phyloP scores from a whole-genome alignment of 1,140 invertebrate genomes.

The Hyphantria cunea region DNA sequence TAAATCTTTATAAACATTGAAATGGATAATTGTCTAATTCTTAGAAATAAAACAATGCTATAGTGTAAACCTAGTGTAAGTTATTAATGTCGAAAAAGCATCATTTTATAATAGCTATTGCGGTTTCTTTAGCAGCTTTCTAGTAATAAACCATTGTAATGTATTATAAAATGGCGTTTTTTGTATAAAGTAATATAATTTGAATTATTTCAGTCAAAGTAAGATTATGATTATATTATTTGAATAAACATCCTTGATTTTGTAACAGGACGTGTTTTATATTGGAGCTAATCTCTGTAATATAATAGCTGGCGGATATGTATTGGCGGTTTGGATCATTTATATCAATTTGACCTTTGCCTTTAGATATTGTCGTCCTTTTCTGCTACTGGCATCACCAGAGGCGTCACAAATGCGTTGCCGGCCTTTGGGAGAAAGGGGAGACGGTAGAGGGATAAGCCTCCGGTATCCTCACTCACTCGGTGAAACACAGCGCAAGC shows the following conservation, averaged over 20 bases:
- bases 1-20: not conserved
- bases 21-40: not conserved
- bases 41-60: not conserved
- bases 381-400: too few relatives aligned
- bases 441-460: too few relatives aligned
- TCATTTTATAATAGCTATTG: not conserved
- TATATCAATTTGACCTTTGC: too few relatives aligned
- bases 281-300: constrained; percentile 2
- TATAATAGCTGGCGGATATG: too few relatives aligned
- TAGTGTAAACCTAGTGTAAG: not conserved
- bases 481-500: too few relatives aligned
- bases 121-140: not conserved
- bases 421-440: too few relatives aligned
- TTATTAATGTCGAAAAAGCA: not conserved
- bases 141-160: not conserved
- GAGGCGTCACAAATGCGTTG: too few relatives aligned
- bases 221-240: constrained; percentile 7
- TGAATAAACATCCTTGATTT: constrained; percentile 16
- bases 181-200: not conserved
- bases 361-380: too few relatives aligned
- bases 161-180: constrained; percentile 3
- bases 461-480: too few relatives aligned
- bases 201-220: constrained; percentile 15
- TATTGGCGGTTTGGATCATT: too few relatives aligned
- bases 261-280: constrained; percentile 27